These are phyloP conservation scores for Apistogramma diplotaenia DNA, from an alignment of 2,113 vertebrate genomes.

Conservation along the genomic window DNA sequence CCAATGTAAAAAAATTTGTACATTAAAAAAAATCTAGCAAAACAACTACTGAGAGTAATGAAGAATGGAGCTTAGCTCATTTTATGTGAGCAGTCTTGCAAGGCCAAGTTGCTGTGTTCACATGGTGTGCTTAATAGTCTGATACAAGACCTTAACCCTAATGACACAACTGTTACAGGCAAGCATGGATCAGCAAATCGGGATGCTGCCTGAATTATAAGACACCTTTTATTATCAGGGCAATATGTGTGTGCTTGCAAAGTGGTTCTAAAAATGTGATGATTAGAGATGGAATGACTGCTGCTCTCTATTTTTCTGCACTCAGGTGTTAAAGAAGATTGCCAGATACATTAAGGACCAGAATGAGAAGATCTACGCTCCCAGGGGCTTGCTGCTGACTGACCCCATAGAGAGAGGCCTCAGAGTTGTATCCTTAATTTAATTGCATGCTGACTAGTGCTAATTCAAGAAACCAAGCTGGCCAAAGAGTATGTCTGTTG, in stretches of 20 bases:
- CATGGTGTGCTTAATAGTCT: neutral
- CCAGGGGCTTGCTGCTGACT: slow-evolving; percentile 89
- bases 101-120: neutral
- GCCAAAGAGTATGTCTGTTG: no score
- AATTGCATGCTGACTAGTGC: neutral
- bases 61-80: neutral
- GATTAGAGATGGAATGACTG: neutral
- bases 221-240: neutral
- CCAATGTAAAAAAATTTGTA: no score
- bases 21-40: neutral
- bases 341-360: slow-evolving; percentile 95
- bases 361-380: slow-evolving; percentile 95
- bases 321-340: slow-evolving; percentile 95
- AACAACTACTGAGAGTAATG: neutral
- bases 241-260: neutral
- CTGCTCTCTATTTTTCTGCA: neutral
- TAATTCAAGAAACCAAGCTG: no score
- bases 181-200: no score
- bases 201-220: neutral
- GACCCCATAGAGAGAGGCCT: slow-evolving; percentile 96
- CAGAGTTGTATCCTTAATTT: slow-evolving; percentile 90
- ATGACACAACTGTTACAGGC: no score
- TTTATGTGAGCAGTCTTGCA: rapidly evolving
- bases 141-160: neutral
- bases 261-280: neutral